phyloP scores from a whole-genome alignment of 2,797 vertebrate species.

The Remorina albescens region DNA sequence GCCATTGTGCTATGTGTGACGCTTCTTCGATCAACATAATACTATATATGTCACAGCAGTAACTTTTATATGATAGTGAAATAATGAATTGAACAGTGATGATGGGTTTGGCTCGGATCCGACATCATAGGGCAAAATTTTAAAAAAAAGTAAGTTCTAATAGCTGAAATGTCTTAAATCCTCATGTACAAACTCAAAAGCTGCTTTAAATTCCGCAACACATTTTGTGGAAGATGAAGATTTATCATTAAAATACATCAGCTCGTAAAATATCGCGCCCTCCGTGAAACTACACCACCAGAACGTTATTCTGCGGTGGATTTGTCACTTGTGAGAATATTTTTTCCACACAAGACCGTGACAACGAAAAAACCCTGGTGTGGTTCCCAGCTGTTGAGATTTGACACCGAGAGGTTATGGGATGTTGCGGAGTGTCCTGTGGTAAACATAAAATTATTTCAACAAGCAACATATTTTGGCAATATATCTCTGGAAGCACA shows the following conservation, averaged over 20 bases:
- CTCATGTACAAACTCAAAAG: background rate
- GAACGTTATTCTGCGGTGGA: background rate
- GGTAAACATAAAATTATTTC: slow-evolving; percentile 34
- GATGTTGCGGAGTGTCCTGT: slow-evolving; percentile 36
- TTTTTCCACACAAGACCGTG: slow-evolving; percentile 1
- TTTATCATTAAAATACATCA: background rate
- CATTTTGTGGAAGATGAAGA: background rate
- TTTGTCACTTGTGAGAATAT: slow-evolving; percentile 10
- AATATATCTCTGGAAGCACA: slow-evolving; percentile 30
- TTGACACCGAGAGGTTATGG: slow-evolving; percentile 28
- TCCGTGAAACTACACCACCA: background rate
- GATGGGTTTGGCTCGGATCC: background rate
- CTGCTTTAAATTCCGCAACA: background rate
- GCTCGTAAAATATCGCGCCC: background rate
- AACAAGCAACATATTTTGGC: slow-evolving; percentile 27
- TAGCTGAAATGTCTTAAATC: background rate
- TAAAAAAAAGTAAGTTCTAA: background rate
- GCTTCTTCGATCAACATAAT: slow-evolving; percentile 3
- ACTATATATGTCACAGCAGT: background rate
- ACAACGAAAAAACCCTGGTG: slow-evolving; percentile 10
- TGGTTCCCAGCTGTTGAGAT: slow-evolving; percentile 15
- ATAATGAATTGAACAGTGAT: background rate
- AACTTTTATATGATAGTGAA: background rate
- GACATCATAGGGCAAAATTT: background rate
- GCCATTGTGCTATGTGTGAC: slow-evolving; percentile 9